Evolutionary conservation across 2,797 vertebrate species (phyloP).

Genomic region (Buceros bicornis): DNA sequence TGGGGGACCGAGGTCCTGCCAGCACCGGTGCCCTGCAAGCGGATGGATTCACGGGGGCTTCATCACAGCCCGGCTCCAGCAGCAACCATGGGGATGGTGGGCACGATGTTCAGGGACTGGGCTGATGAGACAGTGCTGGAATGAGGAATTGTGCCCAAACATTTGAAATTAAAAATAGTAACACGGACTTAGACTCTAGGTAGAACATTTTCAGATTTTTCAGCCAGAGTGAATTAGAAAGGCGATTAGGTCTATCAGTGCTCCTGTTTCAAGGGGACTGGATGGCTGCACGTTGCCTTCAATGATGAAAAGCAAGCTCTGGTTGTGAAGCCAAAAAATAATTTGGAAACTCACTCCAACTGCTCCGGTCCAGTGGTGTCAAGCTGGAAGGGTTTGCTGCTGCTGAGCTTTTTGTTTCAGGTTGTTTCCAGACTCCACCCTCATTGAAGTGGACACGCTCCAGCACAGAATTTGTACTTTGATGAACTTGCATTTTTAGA

Average conservation of each 20-base stretch:
- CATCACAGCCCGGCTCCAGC: neutral
- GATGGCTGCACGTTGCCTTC: neutral
- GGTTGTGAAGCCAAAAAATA: neutral
- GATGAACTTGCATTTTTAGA: neutral
- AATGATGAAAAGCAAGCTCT: neutral
- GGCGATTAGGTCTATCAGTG: neutral
- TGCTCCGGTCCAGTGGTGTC: neutral
- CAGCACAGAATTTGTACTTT: neutral
- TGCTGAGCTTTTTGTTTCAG: accelerated
- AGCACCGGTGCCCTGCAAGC: accelerated
- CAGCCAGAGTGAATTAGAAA: neutral
- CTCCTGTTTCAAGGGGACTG: neutral
- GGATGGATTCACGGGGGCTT: accelerated
- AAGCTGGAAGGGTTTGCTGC: neutral
- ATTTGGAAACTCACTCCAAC: neutral
- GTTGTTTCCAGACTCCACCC: neutral
- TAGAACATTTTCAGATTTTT: neutral
- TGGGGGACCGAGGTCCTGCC: neutral
- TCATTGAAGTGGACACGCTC: neutral
- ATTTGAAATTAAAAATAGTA: neutral
- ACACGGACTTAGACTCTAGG: neutral
- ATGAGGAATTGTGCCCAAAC: neutral
- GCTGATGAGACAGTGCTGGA: neutral
- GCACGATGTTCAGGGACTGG: neutral
- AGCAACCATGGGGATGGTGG: accelerated